phyloP scores from a whole-genome alignment of 2,888 invertebrate genomes.

The Acleris literana region DNA sequence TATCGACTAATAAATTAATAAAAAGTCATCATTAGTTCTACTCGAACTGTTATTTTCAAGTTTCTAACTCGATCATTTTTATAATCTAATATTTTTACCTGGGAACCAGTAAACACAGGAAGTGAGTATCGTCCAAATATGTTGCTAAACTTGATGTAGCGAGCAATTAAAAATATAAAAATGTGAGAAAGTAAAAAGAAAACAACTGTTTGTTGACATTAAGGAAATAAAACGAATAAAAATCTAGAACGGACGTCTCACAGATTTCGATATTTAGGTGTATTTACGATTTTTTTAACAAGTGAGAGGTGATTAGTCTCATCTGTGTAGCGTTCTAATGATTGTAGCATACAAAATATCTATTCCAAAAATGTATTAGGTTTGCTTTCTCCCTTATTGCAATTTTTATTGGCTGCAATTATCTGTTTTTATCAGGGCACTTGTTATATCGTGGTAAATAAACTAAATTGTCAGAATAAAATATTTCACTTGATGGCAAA shows the following conservation, averaged over 20 bases:
- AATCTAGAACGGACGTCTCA: conserved; percentile 10
- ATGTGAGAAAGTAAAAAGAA: conserved; percentile 42
- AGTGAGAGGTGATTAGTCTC: too few relatives aligned
- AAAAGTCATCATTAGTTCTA: conserved; percentile 21
- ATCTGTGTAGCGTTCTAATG: too few relatives aligned
- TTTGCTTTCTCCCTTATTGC: too few relatives aligned
- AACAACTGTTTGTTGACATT: conserved; percentile 26
- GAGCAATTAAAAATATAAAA: conserved; percentile 38
- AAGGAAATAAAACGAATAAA: conserved; percentile 12
- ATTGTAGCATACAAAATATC: too few relatives aligned
- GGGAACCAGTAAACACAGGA: conserved; percentile 43
- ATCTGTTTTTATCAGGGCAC: too few relatives aligned
- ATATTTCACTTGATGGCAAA: too few relatives aligned
- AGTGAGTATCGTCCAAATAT: conserved; percentile 35
- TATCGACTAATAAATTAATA: conserved; percentile 30
- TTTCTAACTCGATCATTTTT: conserved; percentile 20
- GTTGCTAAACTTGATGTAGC: conserved; percentile 41
- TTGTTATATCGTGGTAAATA: too few relatives aligned
- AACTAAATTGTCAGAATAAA: too few relatives aligned
- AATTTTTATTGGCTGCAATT: too few relatives aligned
- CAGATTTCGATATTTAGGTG: not conserved
- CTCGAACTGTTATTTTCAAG: conserved; percentile 14
- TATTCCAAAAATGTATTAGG: too few relatives aligned
- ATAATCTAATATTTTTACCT: conserved; percentile 15
- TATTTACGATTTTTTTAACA: not conserved